Base-by-base conservation (phyloP, 2,888 invertebrate genomes). In the Drosophila gaucha region DNA sequence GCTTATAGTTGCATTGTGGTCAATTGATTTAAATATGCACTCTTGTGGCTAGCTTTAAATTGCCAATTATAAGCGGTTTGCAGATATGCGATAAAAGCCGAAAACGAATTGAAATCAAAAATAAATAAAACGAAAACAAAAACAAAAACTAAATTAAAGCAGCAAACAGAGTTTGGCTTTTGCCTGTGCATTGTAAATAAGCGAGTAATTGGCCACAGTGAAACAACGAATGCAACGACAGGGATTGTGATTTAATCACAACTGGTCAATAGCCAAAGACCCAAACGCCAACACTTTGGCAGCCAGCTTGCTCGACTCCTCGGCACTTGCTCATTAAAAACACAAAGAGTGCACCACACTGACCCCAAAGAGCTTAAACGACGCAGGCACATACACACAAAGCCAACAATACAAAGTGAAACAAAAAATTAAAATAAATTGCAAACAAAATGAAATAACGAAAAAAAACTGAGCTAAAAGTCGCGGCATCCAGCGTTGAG, bases 221-320 rank as follows among this genome's bases (percentile, higher is more conserved):
- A 50, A 62, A 62, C 59, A 46, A 31, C 65, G 57, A 49, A 51
- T 54, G 47, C 35, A 62, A 30, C 24, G 72, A 59, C 56, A 47
- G 31, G 44, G 46, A 59, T 51, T 66, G 78, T 75, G 87, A 82
- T 82, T 82, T 80, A 82, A 82, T 82, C 82, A 68, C 65, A 66
- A 44, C 67, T 77, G 77, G 67, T 59, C 74, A 77, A 72, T 68
- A 54, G 74, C 67, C 50, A 77, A 50, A 74, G 78, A 65, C 65
- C 82, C 47, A 84, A 84, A 84, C 62, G 80, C 82, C 85, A 85
- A 87, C 87, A 82, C 87, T 84, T 71, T 78, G 65, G 67, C 43
- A 49, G 38, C 14, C 38, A 28, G 28, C 28, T 38, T 5, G 49
- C 39, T 38, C 20, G 28, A 16, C 49, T 24, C 39, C 52, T n/a